A percentile compares a stretch with the other conserved stretches of the same genome.
Evolutionary conservation across 2,113 vertebrate genomes (phyloP).

Genomic region (Bufo bufo): DNA sequence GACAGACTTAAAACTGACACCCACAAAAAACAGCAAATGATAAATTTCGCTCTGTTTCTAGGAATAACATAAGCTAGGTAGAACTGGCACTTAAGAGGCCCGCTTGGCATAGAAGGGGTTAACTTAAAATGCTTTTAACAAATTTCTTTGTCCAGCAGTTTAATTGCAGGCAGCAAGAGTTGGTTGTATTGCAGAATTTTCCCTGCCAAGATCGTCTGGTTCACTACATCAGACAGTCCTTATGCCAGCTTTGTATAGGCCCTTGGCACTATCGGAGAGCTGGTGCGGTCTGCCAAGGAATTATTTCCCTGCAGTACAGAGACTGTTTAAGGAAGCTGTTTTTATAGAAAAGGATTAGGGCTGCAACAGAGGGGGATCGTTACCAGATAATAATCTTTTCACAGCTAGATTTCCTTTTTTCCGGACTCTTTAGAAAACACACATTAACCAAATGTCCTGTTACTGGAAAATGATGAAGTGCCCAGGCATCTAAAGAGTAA

Average conservation of each 20-base stretch:
- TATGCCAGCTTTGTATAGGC: constrained; percentile 15
- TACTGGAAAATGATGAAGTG: background rate
- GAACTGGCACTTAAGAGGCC: too few relatives aligned
- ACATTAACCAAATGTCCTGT: background rate
- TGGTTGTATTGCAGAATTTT: constrained; percentile 5
- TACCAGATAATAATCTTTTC: constrained; percentile 3
- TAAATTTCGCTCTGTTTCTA: too few relatives aligned
- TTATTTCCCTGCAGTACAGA: constrained; percentile 31
- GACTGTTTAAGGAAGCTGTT: constrained; percentile 21
- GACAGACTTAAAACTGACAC: too few relatives aligned
- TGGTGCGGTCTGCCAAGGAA: constrained; percentile 1
- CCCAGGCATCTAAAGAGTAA: background rate
- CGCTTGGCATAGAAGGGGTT: background rate
- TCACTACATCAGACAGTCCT: constrained; percentile 24
- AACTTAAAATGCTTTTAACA: background rate
- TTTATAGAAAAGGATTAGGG: background rate
- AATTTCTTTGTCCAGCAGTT: background rate
- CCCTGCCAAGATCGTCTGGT: background rate
- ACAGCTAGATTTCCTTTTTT: background rate
- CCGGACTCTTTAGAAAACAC: background rate
- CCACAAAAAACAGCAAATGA: too few relatives aligned
- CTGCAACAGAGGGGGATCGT: background rate
- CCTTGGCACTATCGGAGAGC: constrained; percentile 9
- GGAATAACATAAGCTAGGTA: too few relatives aligned
- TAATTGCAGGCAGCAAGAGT: background rate